Evolutionary conservation across 2,888 invertebrate genomes (phyloP).

Genomic region (Rhingia rostrata): DNA sequence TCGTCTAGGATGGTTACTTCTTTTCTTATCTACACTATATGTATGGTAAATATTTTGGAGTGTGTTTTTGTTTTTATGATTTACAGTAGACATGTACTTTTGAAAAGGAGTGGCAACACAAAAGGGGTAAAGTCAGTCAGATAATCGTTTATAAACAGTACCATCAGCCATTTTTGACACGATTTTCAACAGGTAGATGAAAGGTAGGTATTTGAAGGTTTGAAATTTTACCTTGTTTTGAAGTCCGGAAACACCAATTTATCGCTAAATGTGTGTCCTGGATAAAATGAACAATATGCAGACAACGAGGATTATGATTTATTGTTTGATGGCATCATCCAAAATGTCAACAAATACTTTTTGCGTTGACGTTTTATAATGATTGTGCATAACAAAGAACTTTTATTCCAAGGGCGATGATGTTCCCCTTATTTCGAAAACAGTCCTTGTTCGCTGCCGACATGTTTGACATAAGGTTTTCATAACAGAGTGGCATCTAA

Average conservation of each 20-base stretch:
- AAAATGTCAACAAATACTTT: background rate
- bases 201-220: background rate
- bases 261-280: background rate
- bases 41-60: slow-evolving; percentile 30
- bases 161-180: background rate
- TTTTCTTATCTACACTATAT: slow-evolving; percentile 15
- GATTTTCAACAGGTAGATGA: background rate
- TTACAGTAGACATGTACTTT: background rate
- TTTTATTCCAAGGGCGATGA: background rate
- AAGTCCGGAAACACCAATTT: background rate
- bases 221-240: too few species aligned
- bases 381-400: background rate
- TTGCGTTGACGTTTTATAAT: background rate
- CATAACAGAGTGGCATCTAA: too few species aligned
- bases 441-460: too few species aligned
- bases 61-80: slow-evolving; percentile 27
- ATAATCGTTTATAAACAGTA: background rate
- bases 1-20: background rate
- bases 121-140: background rate
- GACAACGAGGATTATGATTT: background rate
- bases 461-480: too few species aligned
- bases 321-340: background rate
- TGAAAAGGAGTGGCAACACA: background rate
- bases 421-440: background rate
- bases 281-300: background rate